Evolutionary conservation across 2,113 vertebrate species (phyloP).

Genomic region (Hiodon tergisus): DNA sequence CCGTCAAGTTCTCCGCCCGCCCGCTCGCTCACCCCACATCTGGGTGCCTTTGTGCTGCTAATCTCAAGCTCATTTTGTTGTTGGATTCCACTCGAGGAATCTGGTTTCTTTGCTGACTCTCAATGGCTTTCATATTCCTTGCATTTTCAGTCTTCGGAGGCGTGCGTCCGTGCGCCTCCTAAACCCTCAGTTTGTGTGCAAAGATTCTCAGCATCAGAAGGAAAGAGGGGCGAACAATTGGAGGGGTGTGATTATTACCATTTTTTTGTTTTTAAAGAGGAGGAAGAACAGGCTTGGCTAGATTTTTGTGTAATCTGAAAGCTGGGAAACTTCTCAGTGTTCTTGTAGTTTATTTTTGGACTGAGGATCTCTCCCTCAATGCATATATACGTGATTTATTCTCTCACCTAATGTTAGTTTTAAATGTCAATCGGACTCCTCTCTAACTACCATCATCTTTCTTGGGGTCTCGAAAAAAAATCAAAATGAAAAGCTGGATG

Average conservation of each 20-base stretch:
- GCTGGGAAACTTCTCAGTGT: constrained; percentile 54
- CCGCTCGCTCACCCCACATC: constrained; percentile 51
- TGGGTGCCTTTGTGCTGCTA: constrained; percentile 66
- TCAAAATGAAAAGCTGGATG: too few relatives aligned
- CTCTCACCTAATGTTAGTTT: constrained; percentile 33
- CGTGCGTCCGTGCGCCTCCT: constrained; percentile 36
- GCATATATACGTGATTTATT: constrained; percentile 50
- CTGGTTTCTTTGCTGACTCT: constrained; percentile 53
- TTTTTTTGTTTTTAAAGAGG: constrained; percentile 46
- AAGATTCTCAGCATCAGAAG: constrained; percentile 55
- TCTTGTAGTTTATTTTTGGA: constrained; percentile 55
- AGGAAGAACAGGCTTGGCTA: constrained; percentile 55
- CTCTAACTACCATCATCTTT: too few relatives aligned
- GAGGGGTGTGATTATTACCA: constrained; percentile 67
- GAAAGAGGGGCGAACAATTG: constrained; percentile 62
- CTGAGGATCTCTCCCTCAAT: not conserved
- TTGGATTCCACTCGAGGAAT: constrained; percentile 68
- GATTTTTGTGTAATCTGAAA: constrained; percentile 50
- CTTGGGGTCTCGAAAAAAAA: too few relatives aligned
- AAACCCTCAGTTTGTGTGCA: constrained; percentile 38
- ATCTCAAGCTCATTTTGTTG: constrained; percentile 63
- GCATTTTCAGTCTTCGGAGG: constrained; percentile 67
- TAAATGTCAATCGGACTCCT: too few relatives aligned
- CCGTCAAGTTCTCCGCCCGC: constrained; percentile 7
- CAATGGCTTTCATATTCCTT: constrained; percentile 41